Base-by-base conservation (phyloP, 2,888 invertebrate genomes). In the Caenorhabditis macrosperma region DNA sequence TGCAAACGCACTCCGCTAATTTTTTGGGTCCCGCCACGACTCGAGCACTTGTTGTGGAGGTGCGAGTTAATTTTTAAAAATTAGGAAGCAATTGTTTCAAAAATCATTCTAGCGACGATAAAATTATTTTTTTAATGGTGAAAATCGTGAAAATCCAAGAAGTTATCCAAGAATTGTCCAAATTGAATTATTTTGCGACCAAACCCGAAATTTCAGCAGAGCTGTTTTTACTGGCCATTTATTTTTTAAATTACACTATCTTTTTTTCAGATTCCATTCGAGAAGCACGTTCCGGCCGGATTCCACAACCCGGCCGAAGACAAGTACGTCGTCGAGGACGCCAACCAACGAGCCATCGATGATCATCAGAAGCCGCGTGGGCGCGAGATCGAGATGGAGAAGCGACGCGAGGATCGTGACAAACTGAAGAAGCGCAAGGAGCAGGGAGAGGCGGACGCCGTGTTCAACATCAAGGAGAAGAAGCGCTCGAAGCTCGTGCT, bases 231-330 rank as follows among this genome's bases (percentile, higher is more conserved):
- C n/a, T n/a, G n/a, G n/a, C n/a, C n/a, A n/a, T n/a, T n/a, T n/a
- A n/a, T n/a, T n/a, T n/a, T n/a, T n/a, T 22, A 20, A 52, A 52
- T 38, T 26, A 44, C 10, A n/a, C 24, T 7, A 48, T 20, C 41
- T 22, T 64, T 15, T 75, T 72, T 75, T 41, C 77, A 86, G 86
- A 87, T 89, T 81, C 90, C 99, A 0, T 99, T 99, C 91, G 97
- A 98, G 91, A 90, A 89, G 64, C 81, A 81, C 12, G 88, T 89
- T 1, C 90, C 90, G 0, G 77, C 87, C 85, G 98, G 99, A 0
- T 98, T 99, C 91, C 96, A 96, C 91, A 97, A 99, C 91, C 97
- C 98, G 0, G 94, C 95, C 0, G 94, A 94, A 78, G 98, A 99
- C 91, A 93, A 93, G 0, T 94, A 82, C 67, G 76, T 72, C 20